A percentile compares a stretch with the other conserved stretches of the same genome.
phyloP scores from a whole-genome alignment of 2,797 vertebrate genomes.

The Cercopithecus diana region DNA sequence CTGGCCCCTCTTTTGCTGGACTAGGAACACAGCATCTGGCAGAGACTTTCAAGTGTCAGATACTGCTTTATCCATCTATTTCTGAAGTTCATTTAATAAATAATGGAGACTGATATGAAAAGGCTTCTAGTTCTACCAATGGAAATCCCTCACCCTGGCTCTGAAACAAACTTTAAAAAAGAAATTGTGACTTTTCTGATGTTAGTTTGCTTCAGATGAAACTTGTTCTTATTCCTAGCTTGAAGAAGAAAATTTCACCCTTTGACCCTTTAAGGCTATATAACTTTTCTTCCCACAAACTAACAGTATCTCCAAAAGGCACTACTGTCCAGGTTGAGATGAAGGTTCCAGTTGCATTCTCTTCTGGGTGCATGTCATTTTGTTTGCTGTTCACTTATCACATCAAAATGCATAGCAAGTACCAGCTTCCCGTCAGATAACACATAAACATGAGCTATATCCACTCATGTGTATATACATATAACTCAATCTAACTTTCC shows the following conservation, averaged over 20 bases:
- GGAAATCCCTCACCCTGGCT: background rate
- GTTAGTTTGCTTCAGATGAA: background rate
- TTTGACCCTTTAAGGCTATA: background rate
- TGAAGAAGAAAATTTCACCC: background rate
- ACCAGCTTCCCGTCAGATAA: background rate
- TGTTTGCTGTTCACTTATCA: background rate
- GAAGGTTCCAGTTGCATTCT: background rate
- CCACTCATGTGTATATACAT: rapidly evolving
- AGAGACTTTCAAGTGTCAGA: background rate
- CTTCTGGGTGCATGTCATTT: background rate
- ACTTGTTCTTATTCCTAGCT: background rate
- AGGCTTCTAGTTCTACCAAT: background rate
- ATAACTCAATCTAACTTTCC: background rate
- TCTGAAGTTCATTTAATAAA: background rate
- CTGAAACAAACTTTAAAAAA: background rate
- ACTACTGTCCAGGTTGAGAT: background rate
- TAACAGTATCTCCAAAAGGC: background rate
- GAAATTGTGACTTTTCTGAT: background rate
- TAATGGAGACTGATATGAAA: background rate
- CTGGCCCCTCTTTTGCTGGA: background rate
- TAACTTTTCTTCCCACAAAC: background rate
- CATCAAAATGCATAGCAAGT: background rate
- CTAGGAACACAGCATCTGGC: background rate
- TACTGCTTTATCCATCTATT: background rate
- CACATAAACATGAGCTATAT: background rate